A percentile compares a stretch with the other conserved stretches of the same genome.
Evolutionary conservation across 2,888 invertebrate genomes (phyloP).

Genomic region (Machimus rusticus): DNA sequence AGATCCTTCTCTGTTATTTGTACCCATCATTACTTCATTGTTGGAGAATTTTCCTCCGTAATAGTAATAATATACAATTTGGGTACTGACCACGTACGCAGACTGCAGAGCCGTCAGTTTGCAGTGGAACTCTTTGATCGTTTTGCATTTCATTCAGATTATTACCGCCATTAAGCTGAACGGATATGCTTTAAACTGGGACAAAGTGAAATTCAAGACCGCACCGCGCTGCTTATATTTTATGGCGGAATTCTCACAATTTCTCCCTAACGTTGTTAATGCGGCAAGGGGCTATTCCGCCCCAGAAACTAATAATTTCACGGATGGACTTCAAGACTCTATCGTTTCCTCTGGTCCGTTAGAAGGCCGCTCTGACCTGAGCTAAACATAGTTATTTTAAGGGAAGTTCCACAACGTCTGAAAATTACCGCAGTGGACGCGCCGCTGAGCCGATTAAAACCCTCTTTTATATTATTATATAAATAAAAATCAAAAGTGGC

Average conservation of each 20-base stretch:
- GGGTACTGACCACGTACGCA: constrained; percentile 29
- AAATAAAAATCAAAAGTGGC: neutral
- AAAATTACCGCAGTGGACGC: neutral
- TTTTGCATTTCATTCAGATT: constrained; percentile 12
- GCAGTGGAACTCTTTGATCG: constrained; percentile 11
- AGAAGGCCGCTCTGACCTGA: neutral
- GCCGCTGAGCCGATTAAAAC: neutral
- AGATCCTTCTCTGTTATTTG: constrained; percentile 25
- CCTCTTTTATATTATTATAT: neutral
- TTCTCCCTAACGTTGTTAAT: constrained; percentile 2
- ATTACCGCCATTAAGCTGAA: constrained; percentile 33
- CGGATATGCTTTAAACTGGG: constrained; percentile 37
- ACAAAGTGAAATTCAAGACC: constrained; percentile 14
- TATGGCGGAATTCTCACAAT: constrained; percentile 16
- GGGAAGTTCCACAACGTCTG: neutral
- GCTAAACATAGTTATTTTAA: neutral
- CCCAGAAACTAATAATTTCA: neutral
- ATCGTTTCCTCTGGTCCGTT: neutral
- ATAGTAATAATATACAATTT: constrained; percentile 40
- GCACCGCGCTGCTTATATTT: neutral
- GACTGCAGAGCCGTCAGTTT: neutral
- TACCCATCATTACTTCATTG: constrained; percentile 35
- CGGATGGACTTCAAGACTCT: neutral
- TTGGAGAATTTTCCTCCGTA: constrained; percentile 13
- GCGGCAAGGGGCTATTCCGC: neutral